Base-by-base conservation (phyloP, 2,888 invertebrate genomes). In the Cenopis cana region DNA sequence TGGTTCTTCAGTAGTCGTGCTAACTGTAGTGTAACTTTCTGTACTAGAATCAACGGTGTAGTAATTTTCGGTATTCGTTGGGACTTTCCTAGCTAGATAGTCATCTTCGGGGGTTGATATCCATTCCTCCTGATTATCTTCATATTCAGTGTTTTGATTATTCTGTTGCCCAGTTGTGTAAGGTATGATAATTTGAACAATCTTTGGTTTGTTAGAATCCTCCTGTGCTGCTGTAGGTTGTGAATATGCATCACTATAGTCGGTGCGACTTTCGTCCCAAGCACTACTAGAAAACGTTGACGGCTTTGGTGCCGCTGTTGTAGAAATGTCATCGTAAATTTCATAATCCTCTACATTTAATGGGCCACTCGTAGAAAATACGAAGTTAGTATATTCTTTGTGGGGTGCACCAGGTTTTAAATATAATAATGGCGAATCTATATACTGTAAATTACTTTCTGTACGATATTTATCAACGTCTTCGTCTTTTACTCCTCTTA, bases 121-220 rank as follows among this genome's bases (percentile, higher is more conserved):
- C 85, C 84, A 88, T 54, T 87, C 84, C 68, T 90, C 82, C 11
- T 94, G 94, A 64, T 94, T 89, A 9, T 95, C 93, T 17, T 93
- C 91, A 68, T 77, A 79, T 29, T 82, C 78, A 67, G 77, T 76
- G 65, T 75, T 77, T 64, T 82, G 76, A 50, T 72, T 71, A 24
- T 78, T 76, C 94, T 94, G 55, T 56, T 87, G 82, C 20, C 78
- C 82, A 50, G 95, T 95, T 2, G 96, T 96, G 78, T 97, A 97
- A 0, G 97, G 97, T 72, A 97, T 96, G 68, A 97, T 96, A 67
- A 97, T 96, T 89, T 97, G 97, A 9, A 96, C 94, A 84, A 96
- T 94, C 83, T 96, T 95, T 8, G 95, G 93, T 78, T 94, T 93
- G 78, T 94, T 94, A n/a, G 78, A 77, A 75, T 86, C 83, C 72